Evolutionary conservation across 1,140 invertebrate species (phyloP).

Genomic region (Oreohelix idahoensis): DNA sequence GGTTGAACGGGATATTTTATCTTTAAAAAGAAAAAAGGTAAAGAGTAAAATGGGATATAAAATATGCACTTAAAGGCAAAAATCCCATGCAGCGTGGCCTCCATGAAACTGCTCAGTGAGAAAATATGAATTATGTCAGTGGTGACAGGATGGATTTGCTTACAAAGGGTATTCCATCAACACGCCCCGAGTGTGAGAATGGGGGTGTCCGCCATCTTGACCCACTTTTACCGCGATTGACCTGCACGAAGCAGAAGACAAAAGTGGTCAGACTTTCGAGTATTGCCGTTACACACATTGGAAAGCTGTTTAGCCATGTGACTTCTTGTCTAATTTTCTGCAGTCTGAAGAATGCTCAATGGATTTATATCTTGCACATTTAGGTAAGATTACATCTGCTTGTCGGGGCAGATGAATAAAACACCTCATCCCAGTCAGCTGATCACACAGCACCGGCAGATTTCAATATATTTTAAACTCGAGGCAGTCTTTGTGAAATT

Average conservation of each 20-base stretch:
- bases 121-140: too few species aligned
- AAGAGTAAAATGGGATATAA: too few species aligned
- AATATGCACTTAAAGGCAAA: too few species aligned
- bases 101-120: too few species aligned
- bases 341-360: not conserved
- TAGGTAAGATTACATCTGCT: not conserved
- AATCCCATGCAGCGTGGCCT: too few species aligned
- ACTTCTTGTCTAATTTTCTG: not conserved
- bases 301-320: not conserved
- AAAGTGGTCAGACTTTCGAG: not conserved
- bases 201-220: not conserved
- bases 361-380: not conserved
- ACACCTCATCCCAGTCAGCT: not conserved
- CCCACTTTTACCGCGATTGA: not conserved
- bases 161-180: constrained; percentile 5
- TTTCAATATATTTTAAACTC: not conserved
- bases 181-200: not conserved
- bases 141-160: too few species aligned
- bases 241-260: constrained; percentile 18
- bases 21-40: too few species aligned
- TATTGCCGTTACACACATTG: not conserved
- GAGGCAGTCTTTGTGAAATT: too few species aligned
- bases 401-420: not conserved
- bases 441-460: not conserved
- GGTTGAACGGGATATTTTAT: too few species aligned